A percentile compares a stretch with the other conserved stretches of the same genome.
phyloP scores from a whole-genome alignment of 2,888 invertebrate species.

The Eledona agricola region DNA sequence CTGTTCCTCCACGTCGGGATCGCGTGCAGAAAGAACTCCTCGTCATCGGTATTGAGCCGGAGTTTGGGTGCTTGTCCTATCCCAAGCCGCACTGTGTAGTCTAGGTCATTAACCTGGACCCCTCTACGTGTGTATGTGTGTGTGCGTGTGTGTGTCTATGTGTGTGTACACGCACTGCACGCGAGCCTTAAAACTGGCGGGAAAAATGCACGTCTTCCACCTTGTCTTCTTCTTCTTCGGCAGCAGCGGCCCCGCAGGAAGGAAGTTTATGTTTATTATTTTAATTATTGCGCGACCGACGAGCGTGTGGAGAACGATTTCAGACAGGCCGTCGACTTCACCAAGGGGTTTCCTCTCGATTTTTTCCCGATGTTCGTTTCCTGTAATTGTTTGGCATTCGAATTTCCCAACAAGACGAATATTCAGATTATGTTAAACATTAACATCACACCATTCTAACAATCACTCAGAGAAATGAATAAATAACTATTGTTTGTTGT shows the following conservation, averaged over 20 bases:
- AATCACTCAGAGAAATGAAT: no score
- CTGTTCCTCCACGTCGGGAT: constrained; percentile 26
- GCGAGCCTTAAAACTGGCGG: constrained; percentile 56
- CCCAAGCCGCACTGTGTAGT: constrained; percentile 59
- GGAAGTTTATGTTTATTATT: constrained; percentile 56
- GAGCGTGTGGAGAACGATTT: constrained; percentile 52
- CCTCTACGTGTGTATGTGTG: constrained; percentile 49
- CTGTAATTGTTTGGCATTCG: no score
- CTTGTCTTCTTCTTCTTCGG: constrained; percentile 47
- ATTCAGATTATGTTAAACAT: no score
- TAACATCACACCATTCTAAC: no score
- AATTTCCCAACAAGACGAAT: no score
- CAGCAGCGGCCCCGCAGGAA: constrained; percentile 45
- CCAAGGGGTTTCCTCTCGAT: constrained; percentile 52
- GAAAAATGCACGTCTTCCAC: constrained; percentile 50
- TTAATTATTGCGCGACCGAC: constrained; percentile 47
- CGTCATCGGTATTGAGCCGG: constrained; percentile 39
- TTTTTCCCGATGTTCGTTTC: no score
- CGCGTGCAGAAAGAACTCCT: constrained; percentile 39
- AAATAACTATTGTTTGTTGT: no score
- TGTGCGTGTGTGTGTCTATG: constrained; percentile 44
- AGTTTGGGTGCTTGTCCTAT: constrained; percentile 59
- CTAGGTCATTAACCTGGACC: constrained; percentile 60
- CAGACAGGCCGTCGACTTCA: constrained; percentile 52
- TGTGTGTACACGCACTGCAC: constrained; percentile 55